Percentiles rank a stretch among this genome's conserved stretches.
phyloP scores from a whole-genome alignment of 2,797 vertebrate species.

The Pelobates cultripes region DNA sequence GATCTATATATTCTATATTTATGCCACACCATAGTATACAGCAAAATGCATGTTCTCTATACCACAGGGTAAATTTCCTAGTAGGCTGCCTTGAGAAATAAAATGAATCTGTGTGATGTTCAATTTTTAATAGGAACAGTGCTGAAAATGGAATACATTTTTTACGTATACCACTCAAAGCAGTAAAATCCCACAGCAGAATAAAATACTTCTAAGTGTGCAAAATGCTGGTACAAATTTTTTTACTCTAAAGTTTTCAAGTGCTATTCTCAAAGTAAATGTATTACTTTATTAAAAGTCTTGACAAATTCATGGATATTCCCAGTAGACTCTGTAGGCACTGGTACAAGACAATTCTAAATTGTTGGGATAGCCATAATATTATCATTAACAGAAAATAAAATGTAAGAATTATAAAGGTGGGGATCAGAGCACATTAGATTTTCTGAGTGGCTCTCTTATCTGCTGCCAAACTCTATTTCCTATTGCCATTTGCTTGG shows the following conservation, averaged over 20 bases:
- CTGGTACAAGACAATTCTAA: not conserved
- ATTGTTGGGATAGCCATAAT: not conserved
- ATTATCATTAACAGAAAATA: not conserved
- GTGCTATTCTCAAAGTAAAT: not conserved
- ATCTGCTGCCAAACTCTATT: conserved; percentile 21
- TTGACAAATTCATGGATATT: not conserved
- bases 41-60: too few relatives aligned
- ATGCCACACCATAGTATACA: too few relatives aligned
- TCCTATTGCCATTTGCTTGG: conserved; percentile 35
- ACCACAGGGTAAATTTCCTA: too few relatives aligned
- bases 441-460: conserved; percentile 26
- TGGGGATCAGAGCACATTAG: conserved; percentile 10
- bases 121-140: too few relatives aligned
- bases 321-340: not conserved
- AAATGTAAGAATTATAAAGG: not conserved
- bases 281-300: not conserved
- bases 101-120: too few relatives aligned
- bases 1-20: too few relatives aligned
- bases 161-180: not conserved
- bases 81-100: too few relatives aligned
- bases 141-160: too few relatives aligned
- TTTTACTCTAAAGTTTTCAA: not conserved
- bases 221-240: not conserved
- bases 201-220: not conserved
- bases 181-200: not conserved